Evolutionary conservation across 2,888 invertebrate genomes (phyloP).

Genomic region (Xanthia togata): DNA sequence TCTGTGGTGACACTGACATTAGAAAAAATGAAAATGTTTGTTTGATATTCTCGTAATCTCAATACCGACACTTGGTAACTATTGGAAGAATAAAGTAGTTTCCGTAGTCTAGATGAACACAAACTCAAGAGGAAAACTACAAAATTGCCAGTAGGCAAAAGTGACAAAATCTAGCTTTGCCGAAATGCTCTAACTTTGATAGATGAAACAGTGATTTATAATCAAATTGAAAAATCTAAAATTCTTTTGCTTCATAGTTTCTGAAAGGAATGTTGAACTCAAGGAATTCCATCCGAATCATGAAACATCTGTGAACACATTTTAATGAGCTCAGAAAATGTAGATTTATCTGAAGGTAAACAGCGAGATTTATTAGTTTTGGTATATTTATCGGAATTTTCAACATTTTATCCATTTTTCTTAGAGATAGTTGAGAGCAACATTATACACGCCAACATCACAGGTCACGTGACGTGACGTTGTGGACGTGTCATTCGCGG

Average conservation of each 20-base stretch:
- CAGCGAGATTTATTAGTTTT: neutral
- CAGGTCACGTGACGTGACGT: slow-evolving; percentile 93
- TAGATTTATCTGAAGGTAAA: fast-evolving
- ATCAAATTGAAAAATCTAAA: neutral
- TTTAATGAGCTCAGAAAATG: neutral
- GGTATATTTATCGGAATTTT: neutral
- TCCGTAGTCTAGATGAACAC: neutral
- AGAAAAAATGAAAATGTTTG: too few relatives aligned
- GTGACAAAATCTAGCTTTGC: too few relatives aligned
- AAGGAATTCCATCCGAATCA: neutral
- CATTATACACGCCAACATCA: slow-evolving; percentile 92
- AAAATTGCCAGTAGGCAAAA: slow-evolving; percentile 15
- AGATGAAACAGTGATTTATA: neutral
- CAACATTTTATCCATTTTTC: neutral
- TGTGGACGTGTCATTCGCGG: slow-evolving; percentile 91
- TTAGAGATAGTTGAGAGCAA: slow-evolving; percentile 70
- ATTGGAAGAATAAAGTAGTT: slow-evolving; percentile 14
- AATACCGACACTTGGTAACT: neutral
- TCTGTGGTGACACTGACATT: slow-evolving; percentile 39
- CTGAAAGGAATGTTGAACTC: neutral
- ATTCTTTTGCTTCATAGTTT: neutral
- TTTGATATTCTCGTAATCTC: slow-evolving; percentile 44
- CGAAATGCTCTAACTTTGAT: neutral
- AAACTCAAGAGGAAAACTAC: neutral
- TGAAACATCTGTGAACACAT: neutral